Base-by-base conservation (phyloP, 2,797 vertebrate genomes). In the Danio aesculapii region DNA sequence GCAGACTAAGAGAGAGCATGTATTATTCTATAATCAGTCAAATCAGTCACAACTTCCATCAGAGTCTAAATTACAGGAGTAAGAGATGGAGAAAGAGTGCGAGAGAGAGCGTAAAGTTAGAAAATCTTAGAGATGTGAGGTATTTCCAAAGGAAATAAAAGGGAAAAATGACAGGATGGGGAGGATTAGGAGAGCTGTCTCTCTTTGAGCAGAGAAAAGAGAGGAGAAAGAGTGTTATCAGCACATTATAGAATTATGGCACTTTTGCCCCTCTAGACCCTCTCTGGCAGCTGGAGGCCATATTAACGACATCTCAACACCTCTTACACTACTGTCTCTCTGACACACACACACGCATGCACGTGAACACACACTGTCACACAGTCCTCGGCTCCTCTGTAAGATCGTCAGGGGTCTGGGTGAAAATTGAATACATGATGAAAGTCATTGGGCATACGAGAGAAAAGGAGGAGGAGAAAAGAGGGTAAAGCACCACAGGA, bases 221-320 rank as follows among this genome's bases (percentile, higher is more conserved):
- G 68, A 72, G 70, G 57, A 73, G 79, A 81, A 81, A 81, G 70
- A 77, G 75, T 73, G 79, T 74, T 57, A 74, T 81, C 79, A 81
- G 79, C 70, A 81, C 79, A 81, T 81, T 81, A 81, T 72, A 58
- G 79, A 81, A 81, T 81, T 81, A 81, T 74, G 79, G 21, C 79
- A 81, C 79, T 81, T 81, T 81, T 81, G 79, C 79, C 70, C 79
- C 79, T 50, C 70, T 49, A 81, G 79, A 81, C 79, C 70, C 70
- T 81, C 79, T 81, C 70, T 74, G 62, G 79, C 70, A 73, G 79
- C 79, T 81, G 79, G 79, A 81, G 70, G 79, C 79, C 79, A 74
- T 81, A 67, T 81, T 81, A 74, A 81, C 79, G 67, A 59, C 71
- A 81, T 59, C 79, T 74, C 62, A 74, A 67, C 70, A 67, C 79